phyloP scores from a whole-genome alignment of 2,888 invertebrate genomes.

The Phania funesta region DNA sequence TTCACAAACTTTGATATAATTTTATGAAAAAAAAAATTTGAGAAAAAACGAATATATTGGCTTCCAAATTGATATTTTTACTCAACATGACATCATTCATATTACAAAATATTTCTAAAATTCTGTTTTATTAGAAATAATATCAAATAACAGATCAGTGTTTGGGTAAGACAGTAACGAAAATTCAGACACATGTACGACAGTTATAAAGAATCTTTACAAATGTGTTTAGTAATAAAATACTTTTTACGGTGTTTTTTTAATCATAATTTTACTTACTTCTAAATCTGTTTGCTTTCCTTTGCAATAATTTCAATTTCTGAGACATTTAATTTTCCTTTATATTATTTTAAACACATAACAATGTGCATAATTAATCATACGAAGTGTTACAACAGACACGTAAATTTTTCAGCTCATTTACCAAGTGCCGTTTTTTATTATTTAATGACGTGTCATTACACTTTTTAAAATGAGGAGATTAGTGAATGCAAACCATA shows the following conservation, averaged over 20 bases:
- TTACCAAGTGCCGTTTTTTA: conserved; percentile 22
- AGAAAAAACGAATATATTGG: background rate
- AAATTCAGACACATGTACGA: background rate
- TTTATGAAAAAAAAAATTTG: background rate
- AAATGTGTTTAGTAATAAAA: too few species aligned
- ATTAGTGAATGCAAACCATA: too few species aligned
- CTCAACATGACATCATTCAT: conserved; percentile 32
- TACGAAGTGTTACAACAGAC: conserved; percentile 41
- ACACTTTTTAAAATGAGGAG: too few species aligned
- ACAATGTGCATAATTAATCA: conserved; percentile 37
- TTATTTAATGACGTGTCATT: conserved; percentile 26
- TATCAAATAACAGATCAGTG: conserved; percentile 35
- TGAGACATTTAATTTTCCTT: conserved; percentile 30
- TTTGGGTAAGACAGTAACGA: background rate
- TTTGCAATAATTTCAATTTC: background rate
- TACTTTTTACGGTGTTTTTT: too few species aligned
- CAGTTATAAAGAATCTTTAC: background rate
- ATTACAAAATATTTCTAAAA: background rate
- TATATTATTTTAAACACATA: background rate
- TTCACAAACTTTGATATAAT: background rate
- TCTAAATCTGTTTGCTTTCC: background rate
- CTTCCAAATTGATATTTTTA: background rate
- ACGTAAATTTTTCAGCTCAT: conserved; percentile 31
- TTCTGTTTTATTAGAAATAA: background rate
- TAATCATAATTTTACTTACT: background rate